Evolutionary conservation across 2,888 invertebrate genomes (phyloP), one percentile per base, ranked within the genome.

Genomic region (Anthophora plumipes): DNA sequence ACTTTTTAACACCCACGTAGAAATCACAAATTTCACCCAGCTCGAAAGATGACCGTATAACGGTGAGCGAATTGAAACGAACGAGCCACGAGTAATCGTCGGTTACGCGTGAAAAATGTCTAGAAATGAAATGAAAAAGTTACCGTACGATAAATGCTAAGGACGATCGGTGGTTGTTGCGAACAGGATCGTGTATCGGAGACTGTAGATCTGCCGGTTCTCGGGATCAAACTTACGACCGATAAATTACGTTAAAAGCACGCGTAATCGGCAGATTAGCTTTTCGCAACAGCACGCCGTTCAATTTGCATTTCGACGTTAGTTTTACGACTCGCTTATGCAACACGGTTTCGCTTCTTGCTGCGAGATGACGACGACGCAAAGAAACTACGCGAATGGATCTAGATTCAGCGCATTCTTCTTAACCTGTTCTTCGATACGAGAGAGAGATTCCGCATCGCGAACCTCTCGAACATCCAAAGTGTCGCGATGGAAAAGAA

Each of bases 211-310:
- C 78, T 68, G 60, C 68, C 55, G 70, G 57, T 48, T 64, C 63
- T 55, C 76, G 59, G n/a, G n/a, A 75, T 54, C 48, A 71, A 70
- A 70, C 63, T 77, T 77, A 80, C 67, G 86, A 70, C 54, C 75
- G 64, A 85, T 85, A 85, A 85, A 85, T 83, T 77, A 50, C 72
- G 72, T 77, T 69, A 75, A 83, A 77, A 69, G 59, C 71, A 41
- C 60, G 75, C 67, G 72, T 60, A 54, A 72, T 76, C 83, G 69
- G 22, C 77, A 39, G 48, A 60, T 67, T 37, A 66, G 17, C 50
- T 50, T 78, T 76, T 73, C 78, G 77, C 70, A 82, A 85, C 39
- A 43, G 48, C 54, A 61, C 43, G 48, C 55, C 48, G 52, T 4
- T 22, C 71, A 55, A 74, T 83, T 83, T 79, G 73, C 79, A 73